phyloP scores from a whole-genome alignment of 2,113 vertebrate genomes.

The Lepisosteus oculatus region DNA sequence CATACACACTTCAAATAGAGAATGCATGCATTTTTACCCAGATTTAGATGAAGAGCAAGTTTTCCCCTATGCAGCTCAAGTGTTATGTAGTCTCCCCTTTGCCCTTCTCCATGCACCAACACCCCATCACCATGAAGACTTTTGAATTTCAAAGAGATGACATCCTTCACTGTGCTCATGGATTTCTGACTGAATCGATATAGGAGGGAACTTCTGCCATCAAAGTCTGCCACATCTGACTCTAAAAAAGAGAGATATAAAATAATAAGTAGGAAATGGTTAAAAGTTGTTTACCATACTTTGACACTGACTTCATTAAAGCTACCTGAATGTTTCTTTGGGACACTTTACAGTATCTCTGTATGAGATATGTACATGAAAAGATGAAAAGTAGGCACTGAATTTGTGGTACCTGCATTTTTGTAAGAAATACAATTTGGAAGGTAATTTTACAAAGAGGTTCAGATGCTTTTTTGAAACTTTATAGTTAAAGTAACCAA shows the following conservation, averaged over 20 bases:
- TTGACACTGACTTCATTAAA: too few species aligned
- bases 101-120: constrained; percentile 91
- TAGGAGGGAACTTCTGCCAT: constrained; percentile 91
- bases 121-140: constrained; percentile 91
- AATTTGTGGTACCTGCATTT: too few species aligned
- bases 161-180: constrained; percentile 95
- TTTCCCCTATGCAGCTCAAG: constrained; percentile 87
- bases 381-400: too few species aligned
- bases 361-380: too few species aligned
- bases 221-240: constrained; percentile 89
- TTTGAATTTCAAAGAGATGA: constrained; percentile 93
- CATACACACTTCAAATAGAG: neutral
- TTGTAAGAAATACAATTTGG: too few species aligned
- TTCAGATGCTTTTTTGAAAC: too few species aligned
- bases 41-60: constrained; percentile 82
- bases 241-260: constrained; percentile 52
- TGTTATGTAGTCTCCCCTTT: constrained; percentile 89
- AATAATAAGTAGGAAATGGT: too few species aligned
- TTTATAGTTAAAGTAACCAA: too few species aligned
- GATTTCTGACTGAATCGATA: constrained; percentile 98
- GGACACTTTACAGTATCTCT: too few species aligned
- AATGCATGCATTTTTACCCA: constrained; percentile 68
- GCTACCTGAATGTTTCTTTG: too few species aligned
- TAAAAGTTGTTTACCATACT: too few species aligned
- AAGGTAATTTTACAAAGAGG: too few species aligned